Conservation (phyloP, 2,888 invertebrate species). For the Teinopalpus imperialis region DNA sequence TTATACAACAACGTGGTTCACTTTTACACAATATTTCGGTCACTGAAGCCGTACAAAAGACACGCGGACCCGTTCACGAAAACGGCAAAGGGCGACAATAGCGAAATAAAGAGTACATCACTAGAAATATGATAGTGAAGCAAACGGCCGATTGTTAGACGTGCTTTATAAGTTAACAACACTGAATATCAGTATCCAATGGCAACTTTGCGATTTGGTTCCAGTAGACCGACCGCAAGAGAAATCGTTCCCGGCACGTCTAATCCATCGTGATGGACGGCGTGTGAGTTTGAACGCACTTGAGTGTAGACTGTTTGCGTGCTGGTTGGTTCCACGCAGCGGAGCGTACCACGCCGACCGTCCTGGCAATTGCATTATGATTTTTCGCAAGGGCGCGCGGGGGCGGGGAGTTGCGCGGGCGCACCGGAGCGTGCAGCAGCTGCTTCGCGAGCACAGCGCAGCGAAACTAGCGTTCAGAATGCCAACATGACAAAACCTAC, state of each 20-base stretch:
- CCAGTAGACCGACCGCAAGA: slow-evolving; percentile 62
- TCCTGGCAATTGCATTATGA: slow-evolving; percentile 81
- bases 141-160: slow-evolving; percentile 17
- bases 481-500: slow-evolving; percentile 36
- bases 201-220: slow-evolving; percentile 64
- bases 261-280: slow-evolving; percentile 77
- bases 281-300: slow-evolving; percentile 80
- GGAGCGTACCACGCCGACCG: slow-evolving; percentile 78
- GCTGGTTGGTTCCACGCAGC: slow-evolving; percentile 56
- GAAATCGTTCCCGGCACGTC: slow-evolving; percentile 74
- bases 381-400: slow-evolving; percentile 77
- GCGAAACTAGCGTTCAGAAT: slow-evolving; percentile 60
- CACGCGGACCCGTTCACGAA: slow-evolving; percentile 20
- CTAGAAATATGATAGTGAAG: slow-evolving; percentile 26
- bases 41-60: slow-evolving; percentile 35
- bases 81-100: slow-evolving; percentile 15
- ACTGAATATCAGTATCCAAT: slow-evolving; percentile 71
- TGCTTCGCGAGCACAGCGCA: slow-evolving; percentile 63
- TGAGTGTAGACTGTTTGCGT: slow-evolving; percentile 79
- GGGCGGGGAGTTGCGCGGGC: slow-evolving; percentile 52
- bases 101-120: slow-evolving; percentile 26
- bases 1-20: slow-evolving; percentile 39
- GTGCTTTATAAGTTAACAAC: slow-evolving; percentile 61
- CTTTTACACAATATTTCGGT: slow-evolving; percentile 40
- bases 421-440: slow-evolving; percentile 76